phyloP scores from a whole-genome alignment of 1,140 invertebrate species.

The Drosophila pseudoananassae region DNA sequence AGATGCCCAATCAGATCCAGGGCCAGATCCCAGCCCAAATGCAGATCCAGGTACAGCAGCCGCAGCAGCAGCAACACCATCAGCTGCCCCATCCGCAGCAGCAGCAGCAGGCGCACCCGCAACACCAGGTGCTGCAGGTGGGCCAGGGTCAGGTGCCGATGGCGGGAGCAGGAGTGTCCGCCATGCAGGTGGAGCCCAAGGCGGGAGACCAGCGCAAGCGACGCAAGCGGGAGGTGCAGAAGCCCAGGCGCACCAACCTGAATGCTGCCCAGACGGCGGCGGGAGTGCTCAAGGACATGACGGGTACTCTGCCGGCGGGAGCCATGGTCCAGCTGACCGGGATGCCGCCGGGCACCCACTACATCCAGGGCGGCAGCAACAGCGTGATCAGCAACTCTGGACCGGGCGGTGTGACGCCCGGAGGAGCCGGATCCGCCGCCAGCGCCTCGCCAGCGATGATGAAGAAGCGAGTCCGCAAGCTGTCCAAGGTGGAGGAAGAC shows the following conservation, averaged over 20 bases:
- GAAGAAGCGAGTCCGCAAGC: conserved; percentile 91
- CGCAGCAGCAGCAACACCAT: conserved; percentile 27
- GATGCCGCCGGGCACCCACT: conserved; percentile 36
- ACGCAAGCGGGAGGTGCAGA: conserved; percentile 92
- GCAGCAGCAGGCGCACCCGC: conserved; percentile 13
- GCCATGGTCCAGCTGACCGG: conserved; percentile 49
- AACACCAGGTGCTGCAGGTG: background rate
- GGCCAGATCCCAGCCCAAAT: conserved; percentile 16
- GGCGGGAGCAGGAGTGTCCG: background rate
- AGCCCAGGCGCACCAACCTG: conserved; percentile 89
- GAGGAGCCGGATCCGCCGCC: background rate
- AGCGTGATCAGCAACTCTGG: conserved; percentile 1
- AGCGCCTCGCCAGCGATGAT: conserved; percentile 41
- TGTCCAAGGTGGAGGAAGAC: conserved; percentile 94
- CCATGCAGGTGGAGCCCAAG: conserved; percentile 41
- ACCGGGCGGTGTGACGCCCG: background rate
- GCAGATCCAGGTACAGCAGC: conserved; percentile 40
- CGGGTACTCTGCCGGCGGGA: conserved; percentile 46
- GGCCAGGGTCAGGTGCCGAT: background rate
- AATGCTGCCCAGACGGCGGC: conserved; percentile 72
- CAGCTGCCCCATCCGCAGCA: conserved; percentile 19
- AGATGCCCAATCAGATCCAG: conserved; percentile 16
- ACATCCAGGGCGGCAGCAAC: conserved; percentile 10
- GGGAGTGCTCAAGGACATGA: conserved; percentile 39
- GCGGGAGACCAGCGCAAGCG: conserved; percentile 87